A percentile compares a stretch with the other conserved stretches of the same genome.
These are phyloP conservation scores for Bungarus multicinctus DNA, from an alignment of 2,113 vertebrate genomes.

Conservation along the genomic window DNA sequence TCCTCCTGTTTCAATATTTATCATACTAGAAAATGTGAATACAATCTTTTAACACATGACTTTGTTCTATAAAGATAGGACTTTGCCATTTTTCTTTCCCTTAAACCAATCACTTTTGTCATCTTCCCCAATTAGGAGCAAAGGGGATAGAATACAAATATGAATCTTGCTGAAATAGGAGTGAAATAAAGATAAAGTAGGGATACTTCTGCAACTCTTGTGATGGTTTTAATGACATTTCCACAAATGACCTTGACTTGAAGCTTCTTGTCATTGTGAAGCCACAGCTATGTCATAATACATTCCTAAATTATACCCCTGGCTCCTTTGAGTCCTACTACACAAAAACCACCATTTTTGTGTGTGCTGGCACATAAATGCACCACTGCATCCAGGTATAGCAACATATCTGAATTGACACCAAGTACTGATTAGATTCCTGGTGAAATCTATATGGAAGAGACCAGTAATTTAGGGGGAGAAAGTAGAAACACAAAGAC, in stretches of 20 bases:
- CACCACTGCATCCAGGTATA: neutral
- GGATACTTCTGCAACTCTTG: neutral
- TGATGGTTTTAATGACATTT: neutral
- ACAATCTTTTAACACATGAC: too few relatives aligned
- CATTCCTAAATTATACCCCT: neutral
- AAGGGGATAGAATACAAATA: neutral
- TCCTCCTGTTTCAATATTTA: neutral
- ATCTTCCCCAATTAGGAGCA: neutral
- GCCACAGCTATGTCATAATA: neutral
- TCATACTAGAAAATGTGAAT: neutral
- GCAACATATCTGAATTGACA: neutral
- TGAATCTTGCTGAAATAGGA: neutral
- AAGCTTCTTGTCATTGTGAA: rapidly evolving
- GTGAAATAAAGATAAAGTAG: too few relatives aligned
- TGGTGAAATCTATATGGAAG: neutral
- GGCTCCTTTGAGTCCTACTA: neutral
- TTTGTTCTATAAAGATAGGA: neutral
- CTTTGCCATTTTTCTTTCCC: neutral
- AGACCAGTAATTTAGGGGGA: neutral
- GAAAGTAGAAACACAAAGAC: neutral
- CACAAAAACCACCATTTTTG: neutral
- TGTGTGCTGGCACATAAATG: neutral
- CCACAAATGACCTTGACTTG: neutral
- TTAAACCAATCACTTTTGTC: neutral
- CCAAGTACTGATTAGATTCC: neutral